Base-by-base conservation (phyloP, 2,888 invertebrate species). In the Thera obeliscata region DNA sequence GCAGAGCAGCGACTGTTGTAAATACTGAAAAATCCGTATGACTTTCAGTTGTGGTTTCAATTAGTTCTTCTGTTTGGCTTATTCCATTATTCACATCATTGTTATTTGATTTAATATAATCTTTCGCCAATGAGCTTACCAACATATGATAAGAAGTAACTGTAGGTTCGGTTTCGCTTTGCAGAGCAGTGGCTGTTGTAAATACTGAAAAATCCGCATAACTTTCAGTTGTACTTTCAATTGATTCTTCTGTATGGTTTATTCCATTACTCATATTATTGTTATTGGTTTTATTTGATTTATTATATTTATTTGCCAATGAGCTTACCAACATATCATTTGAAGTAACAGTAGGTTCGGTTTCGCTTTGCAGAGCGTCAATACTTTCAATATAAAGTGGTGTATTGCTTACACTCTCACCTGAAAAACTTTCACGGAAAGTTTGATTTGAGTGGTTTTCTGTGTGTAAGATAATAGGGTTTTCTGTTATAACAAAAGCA, bases 51-150 rank as follows among this genome's bases (percentile, higher is more conserved):
- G 56, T 35, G 9, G 33, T 36, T 54, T 58, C 52, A 43, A n/a
- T 2, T 49, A 11, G 6, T 41, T n/a, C 36, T 50, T 63, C 43
- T 43, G 58, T 55, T 43, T 33, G 43, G 54, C 4, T 43, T 3
- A 57, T 64, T 35, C 2, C n/a, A 33, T 46, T n/a, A 8, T 6
- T 11, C 33, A 60, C 41, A 9, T 48, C 9, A 0, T 12, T 35
- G n/a, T 54, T 22, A 22, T 12, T 56, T 38, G 49, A 6, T 48
- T 54, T 54, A 48, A 54, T 54, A 2, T 35, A 35, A 52, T 58
- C 36, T 46, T 46, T 22, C 22, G 22, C 22, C 22, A 22, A 22
- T 22, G 22, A 22, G 22, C 22, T 22, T 22, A 22, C 22, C 22
- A 22, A 22, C 22, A 22, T 22, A 22, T 22, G 3, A 43, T 63